A percentile compares a stretch with the other conserved stretches of the same genome.
Evolutionary conservation across 2,888 invertebrate species (phyloP).

Genomic region (Rhopalosiphum nymphaeae): DNA sequence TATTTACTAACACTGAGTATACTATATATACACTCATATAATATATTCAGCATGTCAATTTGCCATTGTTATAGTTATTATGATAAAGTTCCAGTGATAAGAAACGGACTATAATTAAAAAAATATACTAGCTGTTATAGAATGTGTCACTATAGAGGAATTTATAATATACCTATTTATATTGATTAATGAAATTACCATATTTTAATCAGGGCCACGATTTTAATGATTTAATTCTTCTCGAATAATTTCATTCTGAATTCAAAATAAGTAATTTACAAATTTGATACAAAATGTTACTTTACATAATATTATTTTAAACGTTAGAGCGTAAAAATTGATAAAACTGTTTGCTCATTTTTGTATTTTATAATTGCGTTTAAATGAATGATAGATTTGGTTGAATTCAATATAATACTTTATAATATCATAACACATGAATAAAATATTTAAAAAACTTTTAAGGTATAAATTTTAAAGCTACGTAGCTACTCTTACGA

Average conservation of each 20-base stretch:
- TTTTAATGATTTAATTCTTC: neutral
- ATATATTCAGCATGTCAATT: neutral
- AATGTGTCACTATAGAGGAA: neutral
- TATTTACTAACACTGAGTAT: too few species aligned
- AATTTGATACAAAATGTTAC: too few species aligned
- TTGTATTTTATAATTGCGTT: too few species aligned
- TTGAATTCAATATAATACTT: too few species aligned
- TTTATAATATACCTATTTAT: neutral
- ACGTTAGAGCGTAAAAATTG: too few species aligned
- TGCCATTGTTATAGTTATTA: neutral
- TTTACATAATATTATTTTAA: too few species aligned
- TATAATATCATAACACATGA: too few species aligned
- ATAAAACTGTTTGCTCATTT: too few species aligned
- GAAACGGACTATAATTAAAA: neutral
- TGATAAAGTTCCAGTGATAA: neutral
- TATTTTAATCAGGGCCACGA: neutral
- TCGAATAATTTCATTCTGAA: neutral
- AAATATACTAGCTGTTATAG: neutral
- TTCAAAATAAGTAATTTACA: neutral
- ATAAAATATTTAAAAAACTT: too few species aligned
- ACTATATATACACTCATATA: neutral
- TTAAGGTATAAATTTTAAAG: too few species aligned
- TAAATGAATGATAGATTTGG: too few species aligned
- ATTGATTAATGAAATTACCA: neutral
- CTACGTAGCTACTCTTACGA: too few species aligned